Evolutionary conservation across 1,140 invertebrate species (phyloP), one percentile per base, ranked within the genome.

Genomic region (Heliconius hewitsoni): DNA sequence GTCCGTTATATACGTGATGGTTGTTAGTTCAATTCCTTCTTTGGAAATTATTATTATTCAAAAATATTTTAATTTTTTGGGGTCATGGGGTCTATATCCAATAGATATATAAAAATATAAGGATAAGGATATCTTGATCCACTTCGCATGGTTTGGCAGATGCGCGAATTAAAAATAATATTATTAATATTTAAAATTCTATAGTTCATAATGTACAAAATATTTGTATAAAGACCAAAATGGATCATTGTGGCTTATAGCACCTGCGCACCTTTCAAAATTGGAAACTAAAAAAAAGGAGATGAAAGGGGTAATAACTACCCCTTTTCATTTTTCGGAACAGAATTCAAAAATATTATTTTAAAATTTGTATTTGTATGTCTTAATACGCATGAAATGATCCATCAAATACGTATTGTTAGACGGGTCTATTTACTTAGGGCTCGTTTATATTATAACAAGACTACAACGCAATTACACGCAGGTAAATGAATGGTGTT

Each of bases 401-500:
- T 66, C 60, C 3, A 66, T 66, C 27, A 30, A 60, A 30, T 30
- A 23, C 0, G 3, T 18, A 66, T 66, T 66, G 60, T 66, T 66
- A n/a, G 1, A 30, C 3, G 13, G 23, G 4, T 16, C 4, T 66
- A 13, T 66, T 66, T 66, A 66, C 27, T 66, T 66, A 66, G 60
- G 60, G 60, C 27, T 66, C 27, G 60, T 30, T 66, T 66, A 23
- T 66, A 13, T 30, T 30, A 66, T 30, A 27, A 30, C 60, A 30
- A 66, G 11, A 16, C 60, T 39, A 57, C 30, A 72, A 71, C 42
- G 42, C 46, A 34, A 50, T 76, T 76, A 76, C 74, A 39, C 37
- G 23, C 27, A 76, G 13, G 23, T 66, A 34, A 70, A 8, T 23
- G 11, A 75, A 66, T 70, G 19, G 60, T 18, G 23, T 19, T 39